Base-by-base conservation (phyloP, 1,140 invertebrate genomes). In the Eupristina koningsbergeri region DNA sequence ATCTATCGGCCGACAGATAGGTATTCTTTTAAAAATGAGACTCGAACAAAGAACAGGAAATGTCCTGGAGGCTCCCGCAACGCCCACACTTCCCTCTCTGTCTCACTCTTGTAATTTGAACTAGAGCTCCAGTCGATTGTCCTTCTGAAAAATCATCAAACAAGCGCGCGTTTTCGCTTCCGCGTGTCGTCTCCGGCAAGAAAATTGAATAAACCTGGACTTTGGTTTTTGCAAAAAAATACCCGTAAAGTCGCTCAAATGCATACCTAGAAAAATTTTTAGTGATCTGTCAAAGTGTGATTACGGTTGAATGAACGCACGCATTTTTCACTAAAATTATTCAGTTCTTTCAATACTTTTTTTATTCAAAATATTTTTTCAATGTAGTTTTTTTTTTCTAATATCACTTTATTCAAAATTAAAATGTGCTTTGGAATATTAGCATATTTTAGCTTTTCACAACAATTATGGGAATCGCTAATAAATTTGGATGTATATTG, bases 11-110 rank as follows among this genome's bases (percentile, higher is more conserved):
- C 64, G 61, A 77, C 73, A 67, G 63, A 81, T 74, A 34, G 31
- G 13, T 80, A 71, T 73, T 69, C 80, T 80, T 80, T 80, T 79
- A 71, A 83, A 83, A 84, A 75, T 15, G 39, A 29, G 80, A 73
- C 26, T 31, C 50, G 50, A 76, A 84, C 83, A 84, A 84, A 80
- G 83, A 69, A 53, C 83, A 73, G 83, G 82, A 83, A 83, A 67
- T 81, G 50, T 81, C 79, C 61, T 53, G 64, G 50, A 76, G 45
- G 26, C 74, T 53, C 31, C 0, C 26, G 50, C 31, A 71, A 31
- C 73, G 45, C 58, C n/a, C 71, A 36, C 58, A 53, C 26, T 13
- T 45, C 78, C 7, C 74, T 31, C 50, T 31, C 29, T 58, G 39
- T 50, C 15, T 34, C 41, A 6, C 19, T 58, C 17, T 31, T 53